Evolutionary conservation across 1,140 invertebrate genomes (phyloP).

Genomic region (Sycobia sp.): DNA sequence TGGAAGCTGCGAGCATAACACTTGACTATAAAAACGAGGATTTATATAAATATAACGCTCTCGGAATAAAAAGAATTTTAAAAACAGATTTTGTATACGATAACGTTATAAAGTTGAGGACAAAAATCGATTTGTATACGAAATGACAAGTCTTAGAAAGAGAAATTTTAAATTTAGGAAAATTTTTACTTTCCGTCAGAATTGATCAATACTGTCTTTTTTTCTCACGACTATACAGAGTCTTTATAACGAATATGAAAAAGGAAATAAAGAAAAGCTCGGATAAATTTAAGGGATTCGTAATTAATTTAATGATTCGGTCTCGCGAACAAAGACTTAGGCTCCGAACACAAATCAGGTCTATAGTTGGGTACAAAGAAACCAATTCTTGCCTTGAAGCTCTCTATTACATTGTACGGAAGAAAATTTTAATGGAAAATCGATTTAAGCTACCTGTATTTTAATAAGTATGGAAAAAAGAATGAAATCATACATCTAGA

Average conservation of each 20-base stretch:
- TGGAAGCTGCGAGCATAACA: no score
- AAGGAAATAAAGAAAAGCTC: slow-evolving; percentile 5
- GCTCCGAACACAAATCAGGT: slow-evolving; percentile 25
- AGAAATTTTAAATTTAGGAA: not conserved
- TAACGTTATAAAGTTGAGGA: not conserved
- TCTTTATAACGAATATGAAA: slow-evolving; percentile 7
- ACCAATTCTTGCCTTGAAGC: slow-evolving; percentile 62
- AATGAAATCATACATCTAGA: slow-evolving; percentile 14
- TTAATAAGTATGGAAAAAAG: not conserved
- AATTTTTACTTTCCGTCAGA: not conserved
- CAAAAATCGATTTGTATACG: slow-evolving; percentile 43
- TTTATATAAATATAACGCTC: no score
- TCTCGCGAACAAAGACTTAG: slow-evolving; percentile 28
- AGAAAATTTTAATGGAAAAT: slow-evolving; percentile 17
- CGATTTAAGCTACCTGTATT: not conserved
- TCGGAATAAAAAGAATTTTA: no score
- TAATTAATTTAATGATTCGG: slow-evolving; percentile 13
- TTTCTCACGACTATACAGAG: not conserved
- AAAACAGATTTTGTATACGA: slow-evolving; percentile 46
- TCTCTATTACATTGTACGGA: slow-evolving; percentile 48
- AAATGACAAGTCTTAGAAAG: slow-evolving; percentile 31
- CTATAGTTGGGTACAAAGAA: slow-evolving; percentile 58
- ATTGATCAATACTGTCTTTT: not conserved
- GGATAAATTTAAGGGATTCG: slow-evolving; percentile 34
- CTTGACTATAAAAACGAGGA: no score